Base-by-base conservation (phyloP, 2,797 vertebrate genomes). In the Myotis planiceps region DNA sequence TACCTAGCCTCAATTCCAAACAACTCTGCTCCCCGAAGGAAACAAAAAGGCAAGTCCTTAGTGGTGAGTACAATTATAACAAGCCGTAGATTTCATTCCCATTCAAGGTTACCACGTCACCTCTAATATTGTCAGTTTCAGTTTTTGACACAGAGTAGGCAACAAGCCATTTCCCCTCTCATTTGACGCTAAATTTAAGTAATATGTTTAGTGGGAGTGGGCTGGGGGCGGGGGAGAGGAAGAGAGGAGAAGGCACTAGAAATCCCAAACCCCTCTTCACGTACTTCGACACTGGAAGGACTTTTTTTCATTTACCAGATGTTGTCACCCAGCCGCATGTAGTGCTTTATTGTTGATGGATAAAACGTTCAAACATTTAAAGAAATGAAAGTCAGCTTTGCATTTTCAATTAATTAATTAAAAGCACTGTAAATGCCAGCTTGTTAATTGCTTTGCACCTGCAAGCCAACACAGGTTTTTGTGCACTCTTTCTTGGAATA, bases 361-460 rank as follows among this genome's bases (percentile, higher is more conserved):
- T 98, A 99, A 99, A 99, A 98, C 98, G 98, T 99, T 99, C 99
- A 99, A 99, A 99, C 99, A 99, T 99, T 99, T 99, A 98, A 98
- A 99, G 98, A 99, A 98, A 99, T 99, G 99, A 99, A 99, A 99
- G 98, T 98, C 98, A 98, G 99, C 99, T 99, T 99, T 98, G 99
- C 99, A 99, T 99, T 99, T 99, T 99, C 98, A 98, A 99, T 99
- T 99, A 99, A 99, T 99, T 99, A 99, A 99, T 99, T 99, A 99
- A 99, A 99, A 98, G 98, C 98, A 98, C 98, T 98, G 98, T 99
- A 99, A 99, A 99, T 99, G 99, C 99, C 99, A 99, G 98, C 98
- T 99, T 98, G 99, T 99, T 99, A 99, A 99, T 99, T 99, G 99
- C 99, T 99, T 99, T 99, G 99, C 99, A 99, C 99, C 99, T 99